Conservation (phyloP, 2,797 vertebrate species). For the Trachops cirrhosus region DNA sequence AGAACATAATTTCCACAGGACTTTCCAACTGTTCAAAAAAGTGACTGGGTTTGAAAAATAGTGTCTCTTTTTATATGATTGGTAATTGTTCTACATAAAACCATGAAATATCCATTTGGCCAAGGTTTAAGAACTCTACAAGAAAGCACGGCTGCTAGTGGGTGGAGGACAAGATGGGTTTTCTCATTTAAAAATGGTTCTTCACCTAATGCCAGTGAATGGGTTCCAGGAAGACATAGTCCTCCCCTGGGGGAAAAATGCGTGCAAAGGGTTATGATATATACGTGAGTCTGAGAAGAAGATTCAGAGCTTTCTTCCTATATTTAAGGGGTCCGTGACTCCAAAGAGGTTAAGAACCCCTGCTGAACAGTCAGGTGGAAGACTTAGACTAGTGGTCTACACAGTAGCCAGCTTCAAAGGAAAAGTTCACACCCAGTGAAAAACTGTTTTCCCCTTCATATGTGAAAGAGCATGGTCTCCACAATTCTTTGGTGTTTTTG, state of each 20-base stretch:
- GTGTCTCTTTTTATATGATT: background rate
- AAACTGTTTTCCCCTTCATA: background rate
- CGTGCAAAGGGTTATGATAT: background rate
- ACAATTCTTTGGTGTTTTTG: constrained; percentile 26
- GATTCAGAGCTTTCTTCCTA: background rate
- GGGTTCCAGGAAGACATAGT: background rate
- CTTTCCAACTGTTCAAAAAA: background rate
- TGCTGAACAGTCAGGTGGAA: background rate
- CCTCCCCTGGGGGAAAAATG: background rate
- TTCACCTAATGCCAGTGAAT: background rate
- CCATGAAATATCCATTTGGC: background rate
- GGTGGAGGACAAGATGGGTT: background rate
- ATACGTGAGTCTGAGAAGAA: background rate
- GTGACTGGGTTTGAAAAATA: background rate
- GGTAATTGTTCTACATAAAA: background rate
- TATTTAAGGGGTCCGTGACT: background rate
- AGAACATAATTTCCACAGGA: background rate
- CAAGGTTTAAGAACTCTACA: background rate
- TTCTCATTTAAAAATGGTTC: constrained; percentile 2
- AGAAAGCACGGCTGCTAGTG: background rate
- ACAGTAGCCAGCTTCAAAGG: background rate
- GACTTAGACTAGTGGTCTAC: background rate
- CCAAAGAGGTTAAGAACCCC: background rate
- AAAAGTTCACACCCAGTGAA: background rate
- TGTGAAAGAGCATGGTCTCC: background rate